Base-by-base conservation (phyloP, 2,797 vertebrate genomes). In the Artibeus lituratus region DNA sequence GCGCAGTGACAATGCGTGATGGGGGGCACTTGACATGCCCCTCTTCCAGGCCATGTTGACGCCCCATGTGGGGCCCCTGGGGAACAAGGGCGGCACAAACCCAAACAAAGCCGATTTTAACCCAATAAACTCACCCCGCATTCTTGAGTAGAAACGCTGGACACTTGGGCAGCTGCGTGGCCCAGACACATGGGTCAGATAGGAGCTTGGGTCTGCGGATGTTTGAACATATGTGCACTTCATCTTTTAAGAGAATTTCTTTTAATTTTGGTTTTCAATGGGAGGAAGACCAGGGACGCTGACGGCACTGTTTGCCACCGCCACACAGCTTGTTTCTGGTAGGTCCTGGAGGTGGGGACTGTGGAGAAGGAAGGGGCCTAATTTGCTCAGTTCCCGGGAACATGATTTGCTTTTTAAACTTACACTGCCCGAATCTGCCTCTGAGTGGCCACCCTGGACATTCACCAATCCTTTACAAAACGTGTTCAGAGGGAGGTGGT, bases 11-110 rank as follows among this genome's bases (percentile, higher is more conserved):
- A 99, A 99, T 99, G 99, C 99, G 98, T 99, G 99, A 99, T 99
- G 99, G 99, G 99, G 99, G 99, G 99, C 99, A 99, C 99, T 99
- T 99, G 99, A 99, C 99, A 99, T 99, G 99, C 99, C 99, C 99
- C 99, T 99, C 99, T 99, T 99, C 99, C 99, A 99, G 99, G 99
- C 99, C 99, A 99, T 99, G 99, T 99, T 98, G 99, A 98, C 98
- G 98, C 98, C 98, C 98, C 98, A 98, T 98, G 98, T 98, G 98
- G 98, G 98, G 98, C 98, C 98, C 98, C 97, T 37, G 92, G 98
- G 98, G 98, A 98, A 98, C 98, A 98, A 98, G 98, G 98, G 98
- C 97, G 78, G 98, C 82, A 96, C 98, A 98, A 97, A 98, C 98
- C 98, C 98, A 98, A 98, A 98, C 98, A 98, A 99, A 99, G 98